Evolutionary conservation across 1,140 invertebrate genomes (phyloP).

Genomic region (Leptopilina clavipes): DNA sequence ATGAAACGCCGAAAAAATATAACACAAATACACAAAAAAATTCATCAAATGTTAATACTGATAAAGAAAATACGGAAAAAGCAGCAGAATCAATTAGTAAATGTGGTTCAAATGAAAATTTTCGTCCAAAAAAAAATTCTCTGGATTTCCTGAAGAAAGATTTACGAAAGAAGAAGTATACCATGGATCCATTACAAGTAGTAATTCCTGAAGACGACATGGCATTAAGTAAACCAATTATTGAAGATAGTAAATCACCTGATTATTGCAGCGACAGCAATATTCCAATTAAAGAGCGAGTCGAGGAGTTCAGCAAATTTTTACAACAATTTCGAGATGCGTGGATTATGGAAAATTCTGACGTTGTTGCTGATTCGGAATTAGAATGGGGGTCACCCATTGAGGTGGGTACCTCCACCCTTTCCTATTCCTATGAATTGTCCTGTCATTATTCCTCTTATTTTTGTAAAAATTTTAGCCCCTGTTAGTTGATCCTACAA

Average conservation of each 20-base stretch:
- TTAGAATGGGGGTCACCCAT: constrained; percentile 65
- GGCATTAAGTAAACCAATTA: background rate
- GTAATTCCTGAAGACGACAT: background rate
- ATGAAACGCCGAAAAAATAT: background rate
- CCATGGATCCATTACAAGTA: background rate
- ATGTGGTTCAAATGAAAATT: background rate
- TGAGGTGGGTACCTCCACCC: constrained; percentile 65
- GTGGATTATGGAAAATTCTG: constrained; percentile 42
- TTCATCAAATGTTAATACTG: too few relatives aligned
- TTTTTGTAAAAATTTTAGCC: background rate
- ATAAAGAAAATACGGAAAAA: background rate
- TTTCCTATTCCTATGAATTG: constrained; percentile 48
- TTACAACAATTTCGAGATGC: constrained; percentile 54
- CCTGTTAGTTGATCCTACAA: too few relatives aligned
- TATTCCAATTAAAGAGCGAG: constrained; percentile 43
- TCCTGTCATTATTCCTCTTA: constrained; percentile 46
- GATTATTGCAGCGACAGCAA: constrained; percentile 43
- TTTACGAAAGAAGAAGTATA: background rate
- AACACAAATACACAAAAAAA: too few relatives aligned
- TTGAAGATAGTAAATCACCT: constrained; percentile 43
- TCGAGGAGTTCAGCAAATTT: constrained; percentile 48
- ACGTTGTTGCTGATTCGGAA: constrained; percentile 31
- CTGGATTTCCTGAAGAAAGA: background rate
- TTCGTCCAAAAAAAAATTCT: background rate
- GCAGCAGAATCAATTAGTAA: background rate